These are phyloP conservation scores for Platyscapa corneri DNA, from an alignment of 1,140 invertebrate species.

Conservation along the genomic window DNA sequence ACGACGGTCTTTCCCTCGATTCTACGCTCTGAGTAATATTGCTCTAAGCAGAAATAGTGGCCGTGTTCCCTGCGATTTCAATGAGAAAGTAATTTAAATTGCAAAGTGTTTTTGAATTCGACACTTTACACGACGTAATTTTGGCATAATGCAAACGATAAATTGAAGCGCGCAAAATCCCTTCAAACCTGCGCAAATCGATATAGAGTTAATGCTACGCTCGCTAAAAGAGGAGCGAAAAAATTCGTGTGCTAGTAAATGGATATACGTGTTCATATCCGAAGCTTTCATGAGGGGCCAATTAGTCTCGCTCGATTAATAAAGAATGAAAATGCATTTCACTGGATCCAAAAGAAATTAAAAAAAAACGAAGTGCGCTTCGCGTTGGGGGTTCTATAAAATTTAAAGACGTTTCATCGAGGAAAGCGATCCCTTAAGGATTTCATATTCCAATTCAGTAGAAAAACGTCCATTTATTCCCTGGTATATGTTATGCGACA, in stretches of 20 bases:
- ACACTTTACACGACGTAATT: not conserved
- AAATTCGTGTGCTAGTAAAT: not conserved
- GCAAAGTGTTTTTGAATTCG: conserved; percentile 14
- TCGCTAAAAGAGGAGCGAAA: not conserved
- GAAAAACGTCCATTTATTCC: not conserved
- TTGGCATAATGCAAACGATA: conserved; percentile 5
- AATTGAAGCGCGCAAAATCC: not conserved
- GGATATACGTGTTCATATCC: not conserved
- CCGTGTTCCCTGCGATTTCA: not conserved
- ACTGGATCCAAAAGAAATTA: not conserved
- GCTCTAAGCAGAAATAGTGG: not conserved
- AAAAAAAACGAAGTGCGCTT: not conserved
- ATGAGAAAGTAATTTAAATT: conserved; percentile 15
- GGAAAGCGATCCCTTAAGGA: not conserved
- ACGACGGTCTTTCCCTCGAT: not conserved
- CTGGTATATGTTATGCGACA: not conserved
- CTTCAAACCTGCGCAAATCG: not conserved
- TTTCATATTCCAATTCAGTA: not conserved
- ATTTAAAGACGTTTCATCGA: not conserved
- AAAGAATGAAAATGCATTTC: not conserved
- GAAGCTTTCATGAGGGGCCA: not conserved
- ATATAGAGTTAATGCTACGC: not conserved
- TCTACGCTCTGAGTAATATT: not conserved
- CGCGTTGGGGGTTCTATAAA: not conserved
- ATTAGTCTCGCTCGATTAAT: not conserved